Evolutionary conservation across 2,888 invertebrate genomes (phyloP).

Genomic region (Dynastes maya): DNA sequence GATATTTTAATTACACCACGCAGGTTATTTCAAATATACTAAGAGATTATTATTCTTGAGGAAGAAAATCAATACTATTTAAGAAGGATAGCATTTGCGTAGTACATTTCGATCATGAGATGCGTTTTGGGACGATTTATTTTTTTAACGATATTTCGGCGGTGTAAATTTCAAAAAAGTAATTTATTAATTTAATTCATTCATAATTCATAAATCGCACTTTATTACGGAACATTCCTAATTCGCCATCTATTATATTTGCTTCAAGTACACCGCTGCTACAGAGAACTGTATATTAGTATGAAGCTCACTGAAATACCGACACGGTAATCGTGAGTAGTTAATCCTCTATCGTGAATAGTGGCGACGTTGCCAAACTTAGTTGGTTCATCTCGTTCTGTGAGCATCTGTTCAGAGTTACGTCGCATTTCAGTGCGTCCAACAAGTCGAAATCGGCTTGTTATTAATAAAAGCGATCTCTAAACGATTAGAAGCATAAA

Average conservation of each 20-base stretch:
- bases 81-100: background rate
- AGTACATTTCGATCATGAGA: background rate
- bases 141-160: background rate
- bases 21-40: background rate
- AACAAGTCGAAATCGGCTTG: conserved; percentile 13
- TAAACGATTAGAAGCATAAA: background rate
- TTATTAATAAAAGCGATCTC: conserved; percentile 17
- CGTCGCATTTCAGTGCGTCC: conserved; percentile 22
- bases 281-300: background rate
- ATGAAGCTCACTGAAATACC: background rate
- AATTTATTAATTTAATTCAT: conserved; percentile 3
- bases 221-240: background rate
- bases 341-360: background rate
- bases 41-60: background rate
- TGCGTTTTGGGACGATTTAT: background rate
- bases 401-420: conserved; percentile 34
- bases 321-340: background rate
- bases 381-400: conserved; percentile 30
- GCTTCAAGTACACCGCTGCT: background rate
- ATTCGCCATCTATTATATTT: background rate
- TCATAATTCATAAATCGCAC: background rate
- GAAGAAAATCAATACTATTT: background rate
- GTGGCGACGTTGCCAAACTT: conserved; percentile 48
- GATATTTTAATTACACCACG: background rate
- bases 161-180: background rate